Evolutionary conservation across 2,797 vertebrate species (phyloP).

Genomic region (Miichthys miiuy): DNA sequence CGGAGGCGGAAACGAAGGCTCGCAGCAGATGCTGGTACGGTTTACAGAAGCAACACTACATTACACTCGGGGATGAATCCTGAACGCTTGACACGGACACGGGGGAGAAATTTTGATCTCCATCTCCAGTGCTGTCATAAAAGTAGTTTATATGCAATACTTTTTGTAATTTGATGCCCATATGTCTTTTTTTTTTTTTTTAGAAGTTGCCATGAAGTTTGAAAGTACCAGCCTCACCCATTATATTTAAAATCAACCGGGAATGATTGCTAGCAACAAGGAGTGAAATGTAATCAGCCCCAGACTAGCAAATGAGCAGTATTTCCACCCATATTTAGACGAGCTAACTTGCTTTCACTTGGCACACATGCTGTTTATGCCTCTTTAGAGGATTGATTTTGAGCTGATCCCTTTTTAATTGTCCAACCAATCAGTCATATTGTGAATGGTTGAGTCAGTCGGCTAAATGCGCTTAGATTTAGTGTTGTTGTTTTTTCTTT

Average conservation of each 20-base stretch:
- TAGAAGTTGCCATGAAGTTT: no score
- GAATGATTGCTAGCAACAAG: background rate
- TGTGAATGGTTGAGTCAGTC: constrained; percentile 36
- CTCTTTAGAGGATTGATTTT: constrained; percentile 43
- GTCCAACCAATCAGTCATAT: constrained; percentile 45
- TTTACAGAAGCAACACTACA: constrained; percentile 19
- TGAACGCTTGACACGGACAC: background rate
- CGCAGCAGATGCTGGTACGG: constrained; percentile 54
- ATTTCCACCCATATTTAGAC: constrained; percentile 37
- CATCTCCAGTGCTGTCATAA: background rate
- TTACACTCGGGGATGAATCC: constrained; percentile 10
- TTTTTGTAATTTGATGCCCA: background rate
- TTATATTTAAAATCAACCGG: background rate
- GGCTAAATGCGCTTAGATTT: constrained; percentile 3
- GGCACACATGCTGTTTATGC: constrained; percentile 29
- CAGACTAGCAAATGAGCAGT: background rate
- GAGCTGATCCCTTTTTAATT: constrained; percentile 52
- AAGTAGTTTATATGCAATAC: background rate
- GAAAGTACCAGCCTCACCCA: background rate
- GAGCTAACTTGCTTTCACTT: constrained; percentile 39
- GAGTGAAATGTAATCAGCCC: background rate
- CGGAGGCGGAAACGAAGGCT: constrained; percentile 59
- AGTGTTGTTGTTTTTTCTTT: no score
- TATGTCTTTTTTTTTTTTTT: background rate
- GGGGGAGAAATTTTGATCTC: background rate